Evolutionary conservation across 2,888 invertebrate species (phyloP), one percentile per base, ranked within the genome.

Genomic region (Drosophila trichaetosa): DNA sequence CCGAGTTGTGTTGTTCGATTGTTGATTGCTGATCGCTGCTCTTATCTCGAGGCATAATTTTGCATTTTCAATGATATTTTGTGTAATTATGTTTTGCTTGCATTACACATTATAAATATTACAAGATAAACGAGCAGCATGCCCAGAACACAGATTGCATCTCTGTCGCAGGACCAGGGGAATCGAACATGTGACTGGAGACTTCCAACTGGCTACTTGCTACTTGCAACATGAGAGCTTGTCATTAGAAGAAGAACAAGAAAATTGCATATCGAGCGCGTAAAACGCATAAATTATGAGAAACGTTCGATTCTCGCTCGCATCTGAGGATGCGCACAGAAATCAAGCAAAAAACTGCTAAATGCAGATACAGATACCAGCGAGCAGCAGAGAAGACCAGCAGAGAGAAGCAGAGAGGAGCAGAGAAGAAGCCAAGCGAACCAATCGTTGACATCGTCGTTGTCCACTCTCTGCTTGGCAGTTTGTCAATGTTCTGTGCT

Each of bases 201-300:
- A n/a, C 54, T 54, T 8, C 2, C 46, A 24, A 46, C 40, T 40
- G 10, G 18, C 38, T 7, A 18, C 21, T 46, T 13, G 42, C n/a
- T 42, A 11, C 42, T 46, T 46, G 46, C 46, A 46, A 34, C 58
- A 66, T 29, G 46, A 21, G 68, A 49, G 52, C 72, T 69, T 76
- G 79, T 83, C 87, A 87, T 86, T 89, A 86, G 89, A 89, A 84
- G 58, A 76, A 68, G 68, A 73, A 46, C 51, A 76, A 71, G 65
- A 82, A 82, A 87, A 84, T 86, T 86, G 85, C 85, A 86, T 86
- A 86, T 86, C 89, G 79, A 83, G 57, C 73, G 71, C 77, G 78
- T 66, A 73, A 81, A 73, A 70, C 77, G 87, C 85, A 89, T 89
- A 87, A 89, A 87, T 89, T 89, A 89, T 74, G 84, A 82, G 69